These are phyloP conservation scores for Ramphastos sulfuratus DNA, from an alignment of 2,113 vertebrate species.

Conservation along the genomic window DNA sequence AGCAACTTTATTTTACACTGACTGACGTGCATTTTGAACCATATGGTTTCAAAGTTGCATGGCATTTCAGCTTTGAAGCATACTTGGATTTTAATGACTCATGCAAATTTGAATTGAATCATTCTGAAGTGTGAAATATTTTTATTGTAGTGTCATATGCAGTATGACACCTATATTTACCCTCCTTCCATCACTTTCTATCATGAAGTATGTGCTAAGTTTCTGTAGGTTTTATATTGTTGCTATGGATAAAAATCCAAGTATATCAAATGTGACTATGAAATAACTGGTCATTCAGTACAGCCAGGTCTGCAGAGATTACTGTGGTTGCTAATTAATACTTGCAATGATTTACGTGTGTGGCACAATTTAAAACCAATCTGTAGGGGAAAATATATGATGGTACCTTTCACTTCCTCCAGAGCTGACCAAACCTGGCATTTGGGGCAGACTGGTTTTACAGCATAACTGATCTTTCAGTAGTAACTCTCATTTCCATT, in stretches of 20 bases:
- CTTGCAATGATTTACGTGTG: not conserved
- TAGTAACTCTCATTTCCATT: not conserved
- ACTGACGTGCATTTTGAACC: not conserved
- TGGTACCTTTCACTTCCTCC: not conserved
- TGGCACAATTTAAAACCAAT: not conserved
- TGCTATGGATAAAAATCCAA: not conserved
- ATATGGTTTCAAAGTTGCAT: not conserved
- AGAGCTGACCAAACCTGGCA: not conserved
- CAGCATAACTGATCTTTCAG: not conserved
- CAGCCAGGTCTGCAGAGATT: not conserved
- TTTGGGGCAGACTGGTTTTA: not conserved
- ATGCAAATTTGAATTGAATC: not conserved
- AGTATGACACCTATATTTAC: not conserved
- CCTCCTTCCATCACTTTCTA: not conserved
- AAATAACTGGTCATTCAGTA: not conserved
- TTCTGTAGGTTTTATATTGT: not conserved
- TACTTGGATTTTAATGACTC: constrained; percentile 25
- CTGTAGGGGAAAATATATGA: not conserved
- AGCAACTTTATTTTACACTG: not conserved
- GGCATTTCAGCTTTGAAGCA: not conserved
- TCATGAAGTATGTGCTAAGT: not conserved
- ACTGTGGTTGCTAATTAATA: not conserved
- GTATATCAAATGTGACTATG: not conserved
- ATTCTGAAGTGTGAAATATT: not conserved
- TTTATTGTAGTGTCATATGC: not conserved